These are phyloP conservation scores for Agonopterix heracliana DNA, from an alignment of 2,888 invertebrate species.

Conservation along the genomic window DNA sequence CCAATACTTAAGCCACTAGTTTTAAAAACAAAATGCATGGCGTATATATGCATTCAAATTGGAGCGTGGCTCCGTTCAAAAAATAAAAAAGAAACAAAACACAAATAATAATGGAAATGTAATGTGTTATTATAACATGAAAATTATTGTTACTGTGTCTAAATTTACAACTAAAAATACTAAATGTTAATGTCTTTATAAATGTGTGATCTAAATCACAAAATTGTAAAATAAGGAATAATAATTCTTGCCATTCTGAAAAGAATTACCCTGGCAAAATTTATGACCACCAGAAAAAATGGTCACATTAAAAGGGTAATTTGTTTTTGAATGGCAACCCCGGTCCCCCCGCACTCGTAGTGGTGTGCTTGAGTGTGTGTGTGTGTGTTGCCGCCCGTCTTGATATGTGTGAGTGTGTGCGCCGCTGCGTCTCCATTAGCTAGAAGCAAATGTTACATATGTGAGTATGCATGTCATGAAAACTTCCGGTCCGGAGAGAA, in stretches of 20 bases:
- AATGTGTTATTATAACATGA: conserved; percentile 39
- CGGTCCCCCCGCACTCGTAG: conserved; percentile 49
- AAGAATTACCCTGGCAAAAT: conserved; percentile 24
- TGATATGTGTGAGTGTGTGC: conserved; percentile 73
- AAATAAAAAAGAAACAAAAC: conserved; percentile 29
- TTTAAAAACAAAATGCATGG: conserved; percentile 48
- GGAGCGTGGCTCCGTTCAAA: conserved; percentile 32
- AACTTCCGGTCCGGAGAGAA: not conserved
- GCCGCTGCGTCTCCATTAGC: conserved; percentile 65
- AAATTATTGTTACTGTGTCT: conserved; percentile 51
- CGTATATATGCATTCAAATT: conserved; percentile 36
- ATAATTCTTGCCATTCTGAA: conserved; percentile 53
- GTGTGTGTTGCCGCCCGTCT: conserved; percentile 61
- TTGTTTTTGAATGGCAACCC: conserved; percentile 51
- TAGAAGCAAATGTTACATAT: conserved; percentile 65
- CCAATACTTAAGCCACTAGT: conserved; percentile 52
- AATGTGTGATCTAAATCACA: conserved; percentile 69
- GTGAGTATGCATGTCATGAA: conserved; percentile 51
- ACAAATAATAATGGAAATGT: conserved; percentile 56
- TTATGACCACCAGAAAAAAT: not conserved
- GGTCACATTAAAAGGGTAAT: conserved; percentile 2
- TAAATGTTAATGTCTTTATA: conserved; percentile 75
- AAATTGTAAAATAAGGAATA: conserved; percentile 63
- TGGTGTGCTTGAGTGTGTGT: conserved; percentile 66
- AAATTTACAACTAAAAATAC: conserved; percentile 53